phyloP scores from a whole-genome alignment of 53 echinoderm and acorn worm genomes.

The Astropecten irregularis region DNA sequence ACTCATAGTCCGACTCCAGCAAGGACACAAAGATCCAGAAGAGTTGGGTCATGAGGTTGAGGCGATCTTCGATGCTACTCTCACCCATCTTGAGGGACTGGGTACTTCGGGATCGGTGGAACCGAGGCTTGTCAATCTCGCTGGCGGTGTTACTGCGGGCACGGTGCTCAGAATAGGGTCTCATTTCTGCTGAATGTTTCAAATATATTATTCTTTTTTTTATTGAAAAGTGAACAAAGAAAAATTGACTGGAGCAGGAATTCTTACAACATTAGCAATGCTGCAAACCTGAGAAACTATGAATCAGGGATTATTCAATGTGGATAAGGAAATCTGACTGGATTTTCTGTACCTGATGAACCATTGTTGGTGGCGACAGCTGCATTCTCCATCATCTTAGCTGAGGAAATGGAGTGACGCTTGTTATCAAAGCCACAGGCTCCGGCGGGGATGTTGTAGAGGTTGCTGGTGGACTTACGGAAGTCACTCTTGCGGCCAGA shows the following conservation, averaged over 20 bases:
- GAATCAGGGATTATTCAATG: too few relatives aligned
- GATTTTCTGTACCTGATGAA: slow-evolving; percentile 73
- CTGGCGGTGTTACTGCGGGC: slow-evolving; percentile 80
- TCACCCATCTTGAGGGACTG: slow-evolving; percentile 88
- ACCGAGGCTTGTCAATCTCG: slow-evolving; percentile 85
- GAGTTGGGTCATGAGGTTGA: slow-evolving; percentile 80
- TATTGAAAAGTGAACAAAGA: too few relatives aligned
- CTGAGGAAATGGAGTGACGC: slow-evolving; percentile 63
- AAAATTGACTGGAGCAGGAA: too few relatives aligned
- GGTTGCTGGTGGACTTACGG: slow-evolving; percentile 95
- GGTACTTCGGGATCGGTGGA: slow-evolving; percentile 77
- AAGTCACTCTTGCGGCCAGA: slow-evolving; percentile 81
- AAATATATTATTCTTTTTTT: neutral
- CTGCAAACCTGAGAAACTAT: too few relatives aligned
- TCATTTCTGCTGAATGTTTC: slow-evolving; percentile 50
- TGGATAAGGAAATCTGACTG: neutral
- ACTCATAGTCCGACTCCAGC: slow-evolving; percentile 97
- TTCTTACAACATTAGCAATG: too few relatives aligned
- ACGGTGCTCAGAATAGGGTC: slow-evolving; percentile 79
- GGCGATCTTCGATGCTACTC: slow-evolving; percentile 79
- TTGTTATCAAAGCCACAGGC: slow-evolving; percentile 75
- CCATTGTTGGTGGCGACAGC: slow-evolving; percentile 62
- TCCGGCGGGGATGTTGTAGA: slow-evolving; percentile 75
- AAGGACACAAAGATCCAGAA: slow-evolving; percentile 98
- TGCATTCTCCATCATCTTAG: slow-evolving; percentile 75